Conservation (phyloP, 2,113 vertebrate genomes). For the Mugil cephalus region DNA sequence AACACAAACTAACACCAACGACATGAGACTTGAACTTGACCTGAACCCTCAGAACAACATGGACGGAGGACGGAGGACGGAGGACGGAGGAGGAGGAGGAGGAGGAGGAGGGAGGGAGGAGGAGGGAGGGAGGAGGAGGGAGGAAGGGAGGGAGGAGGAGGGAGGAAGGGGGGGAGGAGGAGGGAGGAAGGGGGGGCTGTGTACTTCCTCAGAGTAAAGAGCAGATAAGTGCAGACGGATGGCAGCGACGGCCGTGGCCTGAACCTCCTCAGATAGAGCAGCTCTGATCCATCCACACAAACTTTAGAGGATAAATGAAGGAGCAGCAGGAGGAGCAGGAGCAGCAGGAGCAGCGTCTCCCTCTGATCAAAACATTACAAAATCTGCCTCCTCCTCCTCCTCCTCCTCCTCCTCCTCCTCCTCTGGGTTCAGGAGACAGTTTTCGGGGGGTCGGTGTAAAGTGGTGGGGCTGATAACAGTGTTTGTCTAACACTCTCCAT, state of each 20-base stretch:
- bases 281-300: conserved; percentile 55
- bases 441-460: conserved; percentile 89
- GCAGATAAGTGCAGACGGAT: conserved; percentile 75
- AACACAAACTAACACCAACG: no score
- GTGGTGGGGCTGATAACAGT: conserved; percentile 89
- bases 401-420: conserved; percentile 44
- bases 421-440: conserved; percentile 83
- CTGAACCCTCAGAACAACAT: conserved; percentile 34
- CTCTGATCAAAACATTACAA: conserved; percentile 48
- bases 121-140: conserved; percentile 79
- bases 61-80: background rate
- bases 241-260: conserved; percentile 76
- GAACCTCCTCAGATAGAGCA: conserved; percentile 64
- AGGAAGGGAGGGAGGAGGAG: conserved; percentile 29
- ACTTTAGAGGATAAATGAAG: conserved; percentile 21
- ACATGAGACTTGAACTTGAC: conserved; percentile 45
- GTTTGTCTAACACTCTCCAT: conserved; percentile 96
- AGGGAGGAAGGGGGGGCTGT: conserved; percentile 77
- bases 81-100: conserved; percentile 76
- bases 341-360: background rate
- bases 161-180: no score
- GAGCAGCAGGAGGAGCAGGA: background rate
- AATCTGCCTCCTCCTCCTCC: background rate
- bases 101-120: no score
- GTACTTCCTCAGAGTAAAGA: conserved; percentile 76